Base-by-base conservation (phyloP, 2,888 invertebrate genomes). In the Galerucella calmariensis region DNA sequence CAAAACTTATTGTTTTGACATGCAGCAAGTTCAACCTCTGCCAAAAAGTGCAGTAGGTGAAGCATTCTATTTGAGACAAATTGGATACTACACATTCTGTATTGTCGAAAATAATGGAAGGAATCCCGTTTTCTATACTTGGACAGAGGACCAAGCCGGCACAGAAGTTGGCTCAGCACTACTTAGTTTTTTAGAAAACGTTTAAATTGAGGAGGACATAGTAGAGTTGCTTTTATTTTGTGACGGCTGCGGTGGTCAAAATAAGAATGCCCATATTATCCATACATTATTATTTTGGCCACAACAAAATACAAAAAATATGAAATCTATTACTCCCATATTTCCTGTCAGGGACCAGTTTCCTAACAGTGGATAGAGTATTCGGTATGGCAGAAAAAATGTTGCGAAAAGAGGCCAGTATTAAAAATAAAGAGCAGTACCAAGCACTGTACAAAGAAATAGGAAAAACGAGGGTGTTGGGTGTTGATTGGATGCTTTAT, bases 361-460 rank as follows among this genome's bases (percentile, higher is more conserved):
- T 74, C 41, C 51, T 76, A 41, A 70, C 71, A 41, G 65, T 46
- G 24, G 71, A 74, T 44, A 51, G 67, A 56, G 67, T 73, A 20
- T 73, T 74, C 35, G 73, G 73, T 46, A 44, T 44, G 20, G 63
- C 69, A 20, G 76, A 73, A 35, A 76, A 74, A 53, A 51, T 65
- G 20, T 63, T 74, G 35, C 16, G 69, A 44, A 74, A 69, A 59
- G 20, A 74, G 48, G 1, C 69, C 20, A 27, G 14, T 11, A 53
- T 74, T 16, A 70, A 56, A 16, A 74, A 59, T 58, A 62, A 63
- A 66, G 74, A 74, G 16, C 27, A 65, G 14, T 74, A 69, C 46
- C 58, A 65, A 41, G 65, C 14, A 53, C 8, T 70, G 5, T 74
- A 74, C 62, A 69, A 70, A 63, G 58, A 56, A 20, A 27, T 66